Percentiles rank a stretch among this genome's conserved stretches.
Evolutionary conservation across 2,797 vertebrate genomes (phyloP).

Genomic region (Pangasius larnaudii): DNA sequence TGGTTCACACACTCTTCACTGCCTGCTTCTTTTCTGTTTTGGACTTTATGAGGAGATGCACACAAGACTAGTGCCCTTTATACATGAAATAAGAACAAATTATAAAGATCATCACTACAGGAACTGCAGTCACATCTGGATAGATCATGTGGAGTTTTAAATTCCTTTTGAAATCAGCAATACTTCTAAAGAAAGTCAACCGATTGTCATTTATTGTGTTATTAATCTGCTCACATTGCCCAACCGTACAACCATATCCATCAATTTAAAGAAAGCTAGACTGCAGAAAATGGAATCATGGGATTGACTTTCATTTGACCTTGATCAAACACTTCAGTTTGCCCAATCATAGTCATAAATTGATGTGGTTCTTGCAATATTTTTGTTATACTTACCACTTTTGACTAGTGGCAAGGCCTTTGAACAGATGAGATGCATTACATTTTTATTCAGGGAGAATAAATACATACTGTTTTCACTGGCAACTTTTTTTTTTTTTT

Average conservation of each 20-base stretch:
- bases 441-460: background rate
- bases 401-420: background rate
- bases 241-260: background rate
- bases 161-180: background rate
- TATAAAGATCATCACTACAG: background rate
- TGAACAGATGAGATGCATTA: background rate
- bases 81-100: background rate
- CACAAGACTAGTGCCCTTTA: background rate
- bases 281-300: background rate
- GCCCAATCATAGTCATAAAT: background rate
- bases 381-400: background rate
- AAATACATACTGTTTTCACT: background rate
- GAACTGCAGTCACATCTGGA: constrained; percentile 2
- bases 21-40: background rate
- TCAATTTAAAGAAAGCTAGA: background rate
- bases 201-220: background rate
- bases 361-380: background rate
- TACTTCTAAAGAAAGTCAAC: background rate
- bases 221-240: background rate
- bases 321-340: background rate
- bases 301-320: background rate
- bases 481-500: background rate
- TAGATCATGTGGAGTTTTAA: background rate
- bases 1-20: constrained; percentile 5
- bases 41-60: background rate